A percentile compares a stretch with the other conserved stretches of the same genome.
Conservation (phyloP, 2,113 vertebrate genomes). For the Callipepla californica region DNA sequence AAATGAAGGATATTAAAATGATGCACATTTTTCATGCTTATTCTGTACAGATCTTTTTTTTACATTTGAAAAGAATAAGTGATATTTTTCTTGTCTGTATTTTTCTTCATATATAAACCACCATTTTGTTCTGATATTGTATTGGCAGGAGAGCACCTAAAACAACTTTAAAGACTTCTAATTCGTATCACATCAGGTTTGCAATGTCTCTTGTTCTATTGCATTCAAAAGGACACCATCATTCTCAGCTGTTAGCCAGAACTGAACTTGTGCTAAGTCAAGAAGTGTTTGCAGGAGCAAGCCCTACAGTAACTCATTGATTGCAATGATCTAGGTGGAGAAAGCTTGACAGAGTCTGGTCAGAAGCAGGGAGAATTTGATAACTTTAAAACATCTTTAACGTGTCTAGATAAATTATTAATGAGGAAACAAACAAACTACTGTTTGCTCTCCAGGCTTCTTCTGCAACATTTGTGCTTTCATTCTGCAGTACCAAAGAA, state of each 20-base stretch:
- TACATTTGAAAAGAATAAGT: not conserved
- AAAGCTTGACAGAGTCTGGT: not conserved
- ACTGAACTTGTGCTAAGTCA: not conserved
- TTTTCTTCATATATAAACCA: not conserved
- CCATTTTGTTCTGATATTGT: not conserved
- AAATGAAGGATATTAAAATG: not conserved
- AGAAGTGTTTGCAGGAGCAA: not conserved
- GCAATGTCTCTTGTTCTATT: not conserved
- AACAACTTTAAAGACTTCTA: not conserved
- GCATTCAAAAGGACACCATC: not conserved
- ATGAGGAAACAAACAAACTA: slow-evolving; percentile 59
- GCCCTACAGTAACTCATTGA: not conserved
- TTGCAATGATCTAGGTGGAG: not conserved
- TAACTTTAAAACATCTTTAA: slow-evolving; percentile 13
- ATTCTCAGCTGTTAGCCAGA: not conserved
- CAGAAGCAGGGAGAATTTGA: not conserved
- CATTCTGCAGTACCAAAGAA: not conserved
- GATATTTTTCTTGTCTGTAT: not conserved
- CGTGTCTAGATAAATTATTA: slow-evolving; percentile 69
- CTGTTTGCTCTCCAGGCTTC: slow-evolving; percentile 48
- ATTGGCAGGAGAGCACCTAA: not conserved
- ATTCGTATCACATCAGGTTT: not conserved
- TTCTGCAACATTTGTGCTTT: slow-evolving; percentile 47
- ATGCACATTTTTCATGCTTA: not conserved
- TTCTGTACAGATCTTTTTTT: not conserved